Evolutionary conservation across 2,888 invertebrate genomes (phyloP), one percentile per base, ranked within the genome.

Genomic region (Drosophila phalerata): DNA sequence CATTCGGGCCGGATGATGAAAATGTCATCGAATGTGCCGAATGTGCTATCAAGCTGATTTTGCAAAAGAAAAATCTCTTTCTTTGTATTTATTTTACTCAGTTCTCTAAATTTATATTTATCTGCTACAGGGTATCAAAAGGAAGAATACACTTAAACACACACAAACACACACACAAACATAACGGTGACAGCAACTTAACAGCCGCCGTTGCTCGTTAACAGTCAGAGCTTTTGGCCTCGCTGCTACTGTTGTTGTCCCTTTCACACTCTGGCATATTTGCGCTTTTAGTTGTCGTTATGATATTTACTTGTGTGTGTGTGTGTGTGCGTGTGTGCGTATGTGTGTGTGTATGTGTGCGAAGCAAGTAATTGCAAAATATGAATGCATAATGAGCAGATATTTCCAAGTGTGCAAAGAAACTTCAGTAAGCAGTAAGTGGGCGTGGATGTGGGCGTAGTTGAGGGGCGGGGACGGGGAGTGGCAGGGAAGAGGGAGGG

Each of bases 301-400:
- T 51, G 37, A 28, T 28, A 34, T 32, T 37, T 58, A 30, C 37
- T 17, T 49, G 17, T 57, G 34, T 43, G 53, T 53, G 45, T 55
- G 43, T 71, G 47, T 56, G 56, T 63, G 45, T 70, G 65, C 60
- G 37, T 25, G 3, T 25, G 25, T 25, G 25, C 3, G 25, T 60
- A 40, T 64, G 56, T 43, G 34, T 51, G 56, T 65, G 67, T 56
- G 58, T 63, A 40, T 70, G 65, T 62, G 42, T 61, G 65, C 56
- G 37, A 61, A 61, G 45, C 58, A 72, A 77, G 81, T 89, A 86
- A 88, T 87, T 89, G 83, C 70, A 79, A 90, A 90, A 91, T 86
- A 88, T 90, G 91, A 90, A 91, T 91, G 87, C 84, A 91, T 90
- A 91, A 90, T 90, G 90, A 90, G 85, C 81, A 88, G 83, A 88